phyloP scores from a whole-genome alignment of 2,797 vertebrate genomes.

The Epinephelus coioides region DNA sequence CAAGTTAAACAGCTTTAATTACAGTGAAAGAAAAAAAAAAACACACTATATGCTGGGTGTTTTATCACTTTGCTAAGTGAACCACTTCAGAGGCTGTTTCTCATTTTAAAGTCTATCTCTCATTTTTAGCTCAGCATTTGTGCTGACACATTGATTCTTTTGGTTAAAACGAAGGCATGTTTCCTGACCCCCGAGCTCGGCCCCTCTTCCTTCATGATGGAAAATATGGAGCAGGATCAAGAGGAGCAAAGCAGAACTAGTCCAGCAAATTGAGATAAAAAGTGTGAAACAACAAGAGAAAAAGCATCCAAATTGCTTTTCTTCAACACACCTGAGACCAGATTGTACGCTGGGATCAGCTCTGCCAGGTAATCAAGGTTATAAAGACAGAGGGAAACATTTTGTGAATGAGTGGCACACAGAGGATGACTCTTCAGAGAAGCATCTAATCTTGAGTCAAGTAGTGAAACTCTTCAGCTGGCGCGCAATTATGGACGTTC shows the following conservation, averaged over 20 bases:
- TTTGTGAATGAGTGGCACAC: background rate
- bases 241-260: background rate
- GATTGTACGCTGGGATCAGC: background rate
- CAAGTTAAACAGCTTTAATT: constrained; percentile 11
- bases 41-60: background rate
- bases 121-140: constrained; percentile 23
- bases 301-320: background rate
- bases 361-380: constrained; percentile 12
- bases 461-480: background rate
- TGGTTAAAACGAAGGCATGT: constrained; percentile 25
- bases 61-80: constrained; percentile 18
- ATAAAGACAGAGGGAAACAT: background rate
- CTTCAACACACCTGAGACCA: constrained; percentile 12
- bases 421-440: background rate
- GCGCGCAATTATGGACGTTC: background rate
- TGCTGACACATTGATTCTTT: constrained; percentile 31
- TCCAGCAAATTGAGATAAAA: background rate
- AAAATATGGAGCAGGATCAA: constrained; percentile 22
- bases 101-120: background rate
- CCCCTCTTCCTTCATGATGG: constrained; percentile 1
- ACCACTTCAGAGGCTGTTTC: constrained; percentile 9
- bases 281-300: background rate
- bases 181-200: constrained; percentile 7
- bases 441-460: background rate
- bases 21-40: background rate